Conservation (phyloP, 2,888 invertebrate genomes). For the Brassicogethes aeneus region DNA sequence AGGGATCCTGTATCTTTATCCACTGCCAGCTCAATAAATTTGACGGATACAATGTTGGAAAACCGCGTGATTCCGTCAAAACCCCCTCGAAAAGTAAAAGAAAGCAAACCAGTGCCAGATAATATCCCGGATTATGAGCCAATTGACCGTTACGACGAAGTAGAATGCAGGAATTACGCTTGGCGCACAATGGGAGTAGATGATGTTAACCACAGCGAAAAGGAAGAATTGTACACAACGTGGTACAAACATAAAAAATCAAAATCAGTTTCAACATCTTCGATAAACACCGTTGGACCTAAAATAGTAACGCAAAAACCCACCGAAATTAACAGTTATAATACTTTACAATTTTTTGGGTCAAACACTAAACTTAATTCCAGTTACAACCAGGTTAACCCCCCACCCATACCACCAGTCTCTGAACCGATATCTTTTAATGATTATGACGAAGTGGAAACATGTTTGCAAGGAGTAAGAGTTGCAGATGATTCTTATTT, state of each 20-base stretch:
- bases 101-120: neutral
- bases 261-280: neutral
- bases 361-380: conserved; percentile 59
- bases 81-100: conserved; percentile 38
- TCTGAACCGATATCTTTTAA: conserved; percentile 44
- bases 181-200: conserved; percentile 74
- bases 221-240: conserved; percentile 36
- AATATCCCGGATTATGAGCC: conserved; percentile 37
- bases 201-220: conserved; percentile 41
- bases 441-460: conserved; percentile 66
- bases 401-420: conserved; percentile 18
- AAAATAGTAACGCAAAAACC: conserved; percentile 44
- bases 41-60: neutral
- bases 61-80: conserved; percentile 18
- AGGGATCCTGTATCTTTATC: conserved; percentile 67
- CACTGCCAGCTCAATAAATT: conserved; percentile 17
- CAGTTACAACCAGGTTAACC: conserved; percentile 65
- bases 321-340: conserved; percentile 53
- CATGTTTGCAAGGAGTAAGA: conserved; percentile 56
- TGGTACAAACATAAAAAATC: conserved; percentile 30
- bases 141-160: conserved; percentile 58
- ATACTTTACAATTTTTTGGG: conserved; percentile 72
- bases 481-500: conserved; percentile 72
- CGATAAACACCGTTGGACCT: conserved; percentile 32
- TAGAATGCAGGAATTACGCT: conserved; percentile 69